These are phyloP conservation scores for Siphamia tubifer DNA, from an alignment of 2,113 vertebrate genomes.

Conservation along the genomic window DNA sequence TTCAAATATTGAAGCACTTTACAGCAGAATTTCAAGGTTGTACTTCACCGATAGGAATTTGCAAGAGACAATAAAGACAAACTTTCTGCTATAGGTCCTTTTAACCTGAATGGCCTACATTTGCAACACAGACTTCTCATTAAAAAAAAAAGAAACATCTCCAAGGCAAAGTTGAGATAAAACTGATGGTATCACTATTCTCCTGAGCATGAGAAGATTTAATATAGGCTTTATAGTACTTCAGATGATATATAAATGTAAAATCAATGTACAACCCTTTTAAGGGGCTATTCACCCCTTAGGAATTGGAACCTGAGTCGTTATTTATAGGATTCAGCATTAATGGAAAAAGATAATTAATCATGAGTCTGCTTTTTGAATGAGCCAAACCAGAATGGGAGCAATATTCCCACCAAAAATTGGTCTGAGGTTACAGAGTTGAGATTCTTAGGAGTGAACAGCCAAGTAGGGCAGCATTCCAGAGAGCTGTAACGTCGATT, in stretches of 20 bases:
- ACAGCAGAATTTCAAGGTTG: too few species aligned
- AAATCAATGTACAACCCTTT: not conserved
- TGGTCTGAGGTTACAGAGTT: slow-evolving; percentile 23
- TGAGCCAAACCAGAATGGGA: not conserved
- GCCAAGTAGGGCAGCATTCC: slow-evolving; percentile 56
- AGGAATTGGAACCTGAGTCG: not conserved
- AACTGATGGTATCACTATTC: not conserved
- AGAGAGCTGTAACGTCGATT: slow-evolving; percentile 33
- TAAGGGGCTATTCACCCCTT: not conserved
- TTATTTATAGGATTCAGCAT: not conserved
- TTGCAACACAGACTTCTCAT: not conserved
- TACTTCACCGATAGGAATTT: too few species aligned
- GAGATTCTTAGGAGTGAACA: slow-evolving; percentile 9
- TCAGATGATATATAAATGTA: not conserved
- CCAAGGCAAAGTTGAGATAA: not conserved
- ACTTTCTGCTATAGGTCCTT: not conserved
- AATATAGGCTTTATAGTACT: not conserved
- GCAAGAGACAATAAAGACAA: too few species aligned
- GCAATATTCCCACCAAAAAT: slow-evolving; percentile 24
- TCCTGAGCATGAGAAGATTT: not conserved
- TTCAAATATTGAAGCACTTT: too few species aligned
- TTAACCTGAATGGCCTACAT: not conserved
- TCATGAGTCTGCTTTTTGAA: slow-evolving; percentile 8
- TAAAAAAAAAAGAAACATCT: not conserved
- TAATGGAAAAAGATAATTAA: slow-evolving; percentile 1